Evolutionary conservation across 2,797 vertebrate genomes (phyloP), one percentile per base, ranked within the genome.

Genomic region (Esox lucius): DNA sequence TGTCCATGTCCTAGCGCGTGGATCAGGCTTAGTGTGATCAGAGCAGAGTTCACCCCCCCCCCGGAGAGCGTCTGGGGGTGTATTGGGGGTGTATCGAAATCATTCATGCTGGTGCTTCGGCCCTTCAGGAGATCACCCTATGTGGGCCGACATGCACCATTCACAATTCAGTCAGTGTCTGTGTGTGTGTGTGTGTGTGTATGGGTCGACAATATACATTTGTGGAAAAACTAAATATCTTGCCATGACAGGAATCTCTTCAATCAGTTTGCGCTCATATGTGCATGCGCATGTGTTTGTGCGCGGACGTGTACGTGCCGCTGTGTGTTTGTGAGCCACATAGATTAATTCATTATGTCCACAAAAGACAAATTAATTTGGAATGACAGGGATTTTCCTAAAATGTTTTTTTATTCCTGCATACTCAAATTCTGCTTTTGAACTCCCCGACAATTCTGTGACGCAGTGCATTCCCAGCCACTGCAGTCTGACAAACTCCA

Each of bases 81-180:
- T n/a, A 62, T 35, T 22, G 24, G 71, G n/a, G 72, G 66, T 83
- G 33, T 73, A 48, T 26, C 51, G 71, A 68, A 69, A 26, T 82
- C 79, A 79, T 79, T 81, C 75, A 78, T 77, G 35, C 53, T 70
- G 33, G 46, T 70, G 48, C 74, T 65, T 73, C 24, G 71, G 13
- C 6, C 69, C 69, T 78, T 78, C 56, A 48, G 28, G 64, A 78
- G 46, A 74, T 76, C 28, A 71, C 0, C 11, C 77, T 67, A 61
- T 33, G 49, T 72, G 70, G 13, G 12, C 6, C 53, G 66, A 75
- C 49, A 70, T 59, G 49, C 69, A 62, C 68, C 69, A 83, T 78
- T 81, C 72, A 78, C 80, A 75, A 75, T 56, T 72, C 19, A 19
- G 7, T 72, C 17, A 46, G 51, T 78, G 8, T 71, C 26, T 56